Evolutionary conservation across 2,888 invertebrate genomes (phyloP), one percentile per base, ranked within the genome.

Genomic region (Cenopis cana): DNA sequence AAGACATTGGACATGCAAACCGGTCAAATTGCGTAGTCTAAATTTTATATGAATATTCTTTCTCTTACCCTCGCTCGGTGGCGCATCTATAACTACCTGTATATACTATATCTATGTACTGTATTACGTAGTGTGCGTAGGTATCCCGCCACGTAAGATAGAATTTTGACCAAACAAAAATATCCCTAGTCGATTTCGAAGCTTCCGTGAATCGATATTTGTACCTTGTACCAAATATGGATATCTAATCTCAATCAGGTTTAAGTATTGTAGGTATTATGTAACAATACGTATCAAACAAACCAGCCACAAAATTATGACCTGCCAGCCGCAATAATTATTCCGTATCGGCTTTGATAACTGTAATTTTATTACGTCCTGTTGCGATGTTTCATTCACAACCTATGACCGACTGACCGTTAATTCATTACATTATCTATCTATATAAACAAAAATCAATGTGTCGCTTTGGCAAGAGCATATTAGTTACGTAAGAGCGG

Each of bases 361-460:
- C 36, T 38, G 38, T 52, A 14, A 64, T 52, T 64, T 64, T 64
- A 64, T 64, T 52, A 38, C 62, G 62, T 64, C 62, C 62, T 64
- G 52, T 64, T 61, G 52, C 36, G 52, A 52, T 33, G 60, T 60
- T 60, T 64, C 38, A 64, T 52, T 64, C 20, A 33, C n/a, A n/a
- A n/a, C n/a, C n/a, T n/a, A n/a, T n/a, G n/a, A n/a, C n/a, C n/a
- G n/a, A n/a, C 49, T 33, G 36, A 38, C 52, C 36, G 20, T 64
- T 62, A 12, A 41, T 41, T 41, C 4, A 41, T 41, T 41, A 14
- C 4, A 41, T 41, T 41, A 14, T 41, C 41, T 41, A 41, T 41
- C 5, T 41, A 5, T 14, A 41, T 41, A 41, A 41, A 41, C 33
- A 41, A 41, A 38, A 38, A 2, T 12, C 12, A 12, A 38, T 38